Evolutionary conservation across 2,888 invertebrate species (phyloP).

Genomic region (Caradrina clavipalpis): DNA sequence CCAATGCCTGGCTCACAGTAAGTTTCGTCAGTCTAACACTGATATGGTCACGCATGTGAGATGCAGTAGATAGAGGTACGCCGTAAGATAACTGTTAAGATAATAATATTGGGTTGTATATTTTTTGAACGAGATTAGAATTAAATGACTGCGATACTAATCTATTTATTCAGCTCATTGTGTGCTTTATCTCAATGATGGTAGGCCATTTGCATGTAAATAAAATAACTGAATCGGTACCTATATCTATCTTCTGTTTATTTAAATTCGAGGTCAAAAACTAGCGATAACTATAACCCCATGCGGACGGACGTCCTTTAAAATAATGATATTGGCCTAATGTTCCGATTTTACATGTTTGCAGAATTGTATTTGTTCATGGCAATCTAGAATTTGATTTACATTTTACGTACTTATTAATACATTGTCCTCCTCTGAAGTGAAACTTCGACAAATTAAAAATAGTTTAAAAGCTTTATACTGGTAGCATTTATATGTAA

Average conservation of each 20-base stretch:
- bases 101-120: slow-evolving; percentile 42
- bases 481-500: slow-evolving; percentile 27
- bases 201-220: slow-evolving; percentile 77
- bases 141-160: slow-evolving; percentile 57
- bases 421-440: background rate
- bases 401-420: background rate
- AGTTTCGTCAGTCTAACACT: slow-evolving; percentile 78
- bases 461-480: background rate
- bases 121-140: slow-evolving; percentile 58
- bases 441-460: background rate
- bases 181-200: slow-evolving; percentile 72
- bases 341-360: slow-evolving; percentile 40
- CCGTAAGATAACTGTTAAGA: slow-evolving; percentile 56
- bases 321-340: slow-evolving; percentile 37
- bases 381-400: slow-evolving; percentile 11
- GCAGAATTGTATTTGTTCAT: slow-evolving; percentile 13
- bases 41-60: slow-evolving; percentile 57
- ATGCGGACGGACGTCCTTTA: slow-evolving; percentile 19
- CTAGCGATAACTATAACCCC: slow-evolving; percentile 28
- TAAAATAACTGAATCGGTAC: slow-evolving; percentile 69
- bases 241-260: slow-evolving; percentile 66
- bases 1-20: slow-evolving; percentile 78
- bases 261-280: slow-evolving; percentile 59
- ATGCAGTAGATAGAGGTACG: slow-evolving; percentile 44
- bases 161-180: slow-evolving; percentile 69